Evolutionary conservation across 2,888 invertebrate species (phyloP).

Genomic region (Beris morrisii): DNA sequence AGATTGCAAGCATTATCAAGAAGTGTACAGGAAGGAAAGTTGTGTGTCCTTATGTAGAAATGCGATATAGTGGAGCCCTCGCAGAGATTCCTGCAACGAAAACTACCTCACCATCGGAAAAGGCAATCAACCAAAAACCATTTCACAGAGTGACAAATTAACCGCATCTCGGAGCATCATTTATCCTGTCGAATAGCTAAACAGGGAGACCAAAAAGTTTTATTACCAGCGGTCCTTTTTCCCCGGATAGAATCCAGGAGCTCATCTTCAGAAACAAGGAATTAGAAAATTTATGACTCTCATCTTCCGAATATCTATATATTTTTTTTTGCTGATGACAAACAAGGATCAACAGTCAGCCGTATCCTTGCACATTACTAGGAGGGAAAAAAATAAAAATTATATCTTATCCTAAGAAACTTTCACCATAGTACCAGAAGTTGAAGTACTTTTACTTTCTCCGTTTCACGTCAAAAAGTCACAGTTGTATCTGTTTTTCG

Average conservation of each 20-base stretch:
- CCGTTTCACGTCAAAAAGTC: too few relatives aligned
- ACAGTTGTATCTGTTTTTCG: too few relatives aligned
- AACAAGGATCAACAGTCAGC: too few relatives aligned
- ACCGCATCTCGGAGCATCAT: conserved; percentile 25
- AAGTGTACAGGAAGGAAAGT: conserved; percentile 5
- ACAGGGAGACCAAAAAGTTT: conserved; percentile 16
- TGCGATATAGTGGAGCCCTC: neutral
- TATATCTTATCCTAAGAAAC: too few relatives aligned
- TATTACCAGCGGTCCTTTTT: neutral
- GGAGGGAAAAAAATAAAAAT: too few relatives aligned
- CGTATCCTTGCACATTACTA: too few relatives aligned
- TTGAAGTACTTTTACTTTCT: too few relatives aligned
- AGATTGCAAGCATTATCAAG: conserved; percentile 14
- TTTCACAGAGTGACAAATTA: conserved; percentile 31
- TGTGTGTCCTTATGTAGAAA: neutral
- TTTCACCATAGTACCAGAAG: too few relatives aligned
- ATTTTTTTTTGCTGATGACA: neutral
- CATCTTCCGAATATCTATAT: conserved; percentile 31
- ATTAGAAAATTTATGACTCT: conserved; percentile 34
- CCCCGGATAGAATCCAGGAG: conserved; percentile 2
- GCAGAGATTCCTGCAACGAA: neutral
- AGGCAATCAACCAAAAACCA: conserved; percentile 31
- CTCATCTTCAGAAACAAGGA: conserved; percentile 24
- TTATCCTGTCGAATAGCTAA: conserved; percentile 24
- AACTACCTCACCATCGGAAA: neutral